Conservation (phyloP, 2,113 vertebrate species). For the Scomber japonicus region DNA sequence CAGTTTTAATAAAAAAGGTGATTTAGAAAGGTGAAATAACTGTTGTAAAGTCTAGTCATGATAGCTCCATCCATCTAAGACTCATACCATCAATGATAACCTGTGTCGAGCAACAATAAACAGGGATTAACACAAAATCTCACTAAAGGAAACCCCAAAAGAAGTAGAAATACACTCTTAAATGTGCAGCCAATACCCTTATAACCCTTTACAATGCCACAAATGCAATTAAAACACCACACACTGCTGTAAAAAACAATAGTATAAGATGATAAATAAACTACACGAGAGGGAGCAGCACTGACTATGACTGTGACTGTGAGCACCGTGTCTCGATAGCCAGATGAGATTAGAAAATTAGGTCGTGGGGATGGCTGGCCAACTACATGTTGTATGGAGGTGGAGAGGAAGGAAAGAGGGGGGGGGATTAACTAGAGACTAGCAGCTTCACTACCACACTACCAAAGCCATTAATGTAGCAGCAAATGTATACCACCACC, state of each 20-base stretch:
- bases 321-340: conserved; percentile 43
- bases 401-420: too few species aligned
- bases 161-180: not conserved
- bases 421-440: conserved; percentile 76
- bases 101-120: not conserved
- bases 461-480: conserved; percentile 44
- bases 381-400: conserved; percentile 67
- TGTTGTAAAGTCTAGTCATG: not conserved
- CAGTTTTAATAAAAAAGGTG: not conserved
- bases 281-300: not conserved
- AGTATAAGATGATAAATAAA: too few species aligned
- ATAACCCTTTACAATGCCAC: not conserved
- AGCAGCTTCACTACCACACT: conserved; percentile 30
- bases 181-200: not conserved
- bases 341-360: conserved; percentile 83
- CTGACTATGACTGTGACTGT: not conserved
- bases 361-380: conserved; percentile 81
- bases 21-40: not conserved
- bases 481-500: conserved; percentile 32
- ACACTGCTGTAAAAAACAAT: not conserved
- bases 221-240: conserved; percentile 1
- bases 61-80: not conserved
- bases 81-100: not conserved
- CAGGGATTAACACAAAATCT: not conserved
- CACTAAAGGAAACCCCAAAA: conserved; percentile 17